phyloP scores from a whole-genome alignment of 2,888 invertebrate species.

The Habrosyne pyritoides region DNA sequence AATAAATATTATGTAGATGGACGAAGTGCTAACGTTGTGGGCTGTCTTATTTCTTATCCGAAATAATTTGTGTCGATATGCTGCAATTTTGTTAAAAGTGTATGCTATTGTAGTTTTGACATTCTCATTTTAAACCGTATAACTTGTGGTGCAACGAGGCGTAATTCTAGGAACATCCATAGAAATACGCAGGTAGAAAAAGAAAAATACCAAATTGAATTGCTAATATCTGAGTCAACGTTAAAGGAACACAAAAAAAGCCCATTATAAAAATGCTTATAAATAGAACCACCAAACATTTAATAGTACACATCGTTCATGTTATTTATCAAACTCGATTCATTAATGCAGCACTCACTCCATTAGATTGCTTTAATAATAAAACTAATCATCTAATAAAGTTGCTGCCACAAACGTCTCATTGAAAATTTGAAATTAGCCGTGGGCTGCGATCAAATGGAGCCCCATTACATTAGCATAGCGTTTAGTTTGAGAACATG shows the following conservation, averaged over 20 bases:
- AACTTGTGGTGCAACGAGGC: conserved; percentile 32
- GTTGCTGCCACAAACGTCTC: conserved; percentile 68
- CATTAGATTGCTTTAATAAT: conserved; percentile 34
- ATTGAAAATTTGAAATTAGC: conserved; percentile 77
- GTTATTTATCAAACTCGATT: not conserved
- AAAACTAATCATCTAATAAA: conserved; percentile 64
- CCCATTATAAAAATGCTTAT: not conserved
- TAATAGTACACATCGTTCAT: not conserved
- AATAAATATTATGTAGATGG: conserved; percentile 31
- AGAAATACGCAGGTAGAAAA: conserved; percentile 20
- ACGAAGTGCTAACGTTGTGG: conserved; percentile 27
- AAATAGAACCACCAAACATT: not conserved
- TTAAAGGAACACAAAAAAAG: not conserved
- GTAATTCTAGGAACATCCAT: conserved; percentile 49
- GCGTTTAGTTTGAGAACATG: conserved; percentile 75
- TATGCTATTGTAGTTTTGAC: conserved; percentile 39
- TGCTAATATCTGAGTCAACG: not conserved
- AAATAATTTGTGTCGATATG: conserved; percentile 30
- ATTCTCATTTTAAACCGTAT: conserved; percentile 28
- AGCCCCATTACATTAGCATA: conserved; percentile 81
- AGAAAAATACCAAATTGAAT: conserved; percentile 4
- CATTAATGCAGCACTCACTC: conserved; percentile 6
- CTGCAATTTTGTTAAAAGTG: conserved; percentile 24
- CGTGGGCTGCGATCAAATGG: conserved; percentile 78
- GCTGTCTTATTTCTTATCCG: conserved; percentile 26